Base-by-base conservation (phyloP, 1,140 invertebrate genomes). In the Bombus turneri region DNA sequence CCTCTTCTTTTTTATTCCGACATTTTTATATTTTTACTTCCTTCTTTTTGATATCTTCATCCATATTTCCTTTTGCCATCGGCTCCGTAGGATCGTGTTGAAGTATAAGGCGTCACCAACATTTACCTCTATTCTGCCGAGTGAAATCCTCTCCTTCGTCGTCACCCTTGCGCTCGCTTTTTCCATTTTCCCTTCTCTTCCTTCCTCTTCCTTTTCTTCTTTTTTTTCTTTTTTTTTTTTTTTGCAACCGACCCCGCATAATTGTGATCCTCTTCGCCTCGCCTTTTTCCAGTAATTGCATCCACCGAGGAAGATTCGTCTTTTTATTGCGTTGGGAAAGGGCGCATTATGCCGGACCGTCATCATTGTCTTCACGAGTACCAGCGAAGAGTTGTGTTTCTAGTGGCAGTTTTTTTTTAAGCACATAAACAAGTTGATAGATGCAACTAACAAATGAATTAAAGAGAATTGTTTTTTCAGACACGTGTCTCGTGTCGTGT, bases 251-350 rank as follows among this genome's bases (percentile, higher is more conserved):
- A 66, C 59, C 59, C 79, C 34, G 71, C 68, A 85, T 85, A 85
- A 85, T 85, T 85, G 79, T 71, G 78, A 85, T 85, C 71, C 79
- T 41, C 79, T 34, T 57, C 62, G 43, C 62, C 69, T 74, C 59
- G 12, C 43, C 62, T 81, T 85, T 85, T 85, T 72, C 79, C 78
- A 68, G 84, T 85, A 85, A 85, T 81, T 85, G 79, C 84, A 85
- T 85, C 62, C 57, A 73, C 69, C 37, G 43, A 43, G 62, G 53
- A 71, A 41, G n/a, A 72, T 47, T 62, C 78, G 71, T 81, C 59
- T 75, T 62, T 81, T 74, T 81, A 59, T 75, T 81, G 71, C 79
- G 37, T 71, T 28, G 71, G 57, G 25, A 57, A 59, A 57, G 71
- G 28, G 53, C 77, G 77, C 83, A 37, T 73, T 62, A 85, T 72